Evolutionary conservation across 2,113 vertebrate species (phyloP), one percentile per base, ranked within the genome.

Genomic region (Melanostigma gelatinosum): DNA sequence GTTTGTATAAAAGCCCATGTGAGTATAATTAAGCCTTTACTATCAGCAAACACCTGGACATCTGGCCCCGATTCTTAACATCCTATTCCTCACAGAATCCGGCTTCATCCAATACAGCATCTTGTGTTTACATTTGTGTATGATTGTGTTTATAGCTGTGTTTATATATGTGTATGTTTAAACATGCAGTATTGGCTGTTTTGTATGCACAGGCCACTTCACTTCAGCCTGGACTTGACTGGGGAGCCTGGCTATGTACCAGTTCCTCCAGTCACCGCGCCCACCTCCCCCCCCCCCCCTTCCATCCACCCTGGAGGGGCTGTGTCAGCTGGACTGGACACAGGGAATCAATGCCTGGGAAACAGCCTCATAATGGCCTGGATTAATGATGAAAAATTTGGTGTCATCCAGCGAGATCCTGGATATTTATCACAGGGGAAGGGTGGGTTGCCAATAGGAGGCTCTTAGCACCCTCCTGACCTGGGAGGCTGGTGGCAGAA

Each of bases 301-400:
- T 42, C 9, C 93, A 91, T 94, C 92, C 95, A 95, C 89, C 89
- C 94, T 94, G 92, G 94, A 97, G 96, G 95, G 97, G 94, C 96
- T 97, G 95, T 91, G 95, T 96, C 93, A 95, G 93, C 94, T 93
- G 92, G 89, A 85, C 90, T 81, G 82, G 82, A 83, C 90, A 92
- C 32, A 32, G 94, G 91, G 90, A 96, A 98, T 97, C 96, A 97
- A 98, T 98, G 96, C 93, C 66, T 95, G 92, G 94, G 95, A 95
- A 94, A 95, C 95, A 94, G 92, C 92, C 95, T 96, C 95, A 97
- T 97, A 98, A 98, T 96, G 92, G 96, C 86, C 90, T 80, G 67
- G 92, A 98, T 98, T 99, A 99, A 99, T 98, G 97, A 99, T 97
- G 97, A 99, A 98, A 97, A 98, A 99, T 98, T 95, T 93, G 94